Evolutionary conservation across 2,888 invertebrate genomes (phyloP).

Genomic region (Heliconius cydno): DNA sequence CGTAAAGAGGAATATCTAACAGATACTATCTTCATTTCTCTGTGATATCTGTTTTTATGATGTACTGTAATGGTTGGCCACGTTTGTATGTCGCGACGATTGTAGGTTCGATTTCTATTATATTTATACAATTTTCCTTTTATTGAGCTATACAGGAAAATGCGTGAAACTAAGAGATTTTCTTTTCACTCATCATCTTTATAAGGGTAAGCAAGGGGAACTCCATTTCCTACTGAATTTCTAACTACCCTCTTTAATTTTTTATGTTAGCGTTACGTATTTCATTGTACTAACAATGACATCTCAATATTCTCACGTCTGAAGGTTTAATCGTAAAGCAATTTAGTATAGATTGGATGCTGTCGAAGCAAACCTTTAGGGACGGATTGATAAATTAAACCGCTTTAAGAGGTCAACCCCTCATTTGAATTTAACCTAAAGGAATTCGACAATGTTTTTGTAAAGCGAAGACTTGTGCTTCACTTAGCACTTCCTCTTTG

Average conservation of each 20-base stretch:
- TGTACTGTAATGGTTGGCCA: no score
- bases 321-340: slow-evolving; percentile 27
- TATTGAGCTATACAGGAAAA: no score
- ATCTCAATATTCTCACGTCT: slow-evolving; percentile 7
- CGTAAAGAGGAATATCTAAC: slow-evolving; percentile 3
- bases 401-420: slow-evolving; percentile 24
- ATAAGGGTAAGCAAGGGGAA: no score
- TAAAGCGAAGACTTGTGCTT: slow-evolving; percentile 1
- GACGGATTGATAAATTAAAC: slow-evolving; percentile 26
- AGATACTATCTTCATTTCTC: not conserved
- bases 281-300: not conserved
- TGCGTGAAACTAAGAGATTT: no score
- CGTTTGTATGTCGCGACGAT: no score
- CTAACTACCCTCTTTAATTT: no score
- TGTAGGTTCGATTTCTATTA: no score
- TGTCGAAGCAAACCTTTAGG: slow-evolving; percentile 24
- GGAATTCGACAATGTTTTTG: not conserved
- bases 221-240: no score
- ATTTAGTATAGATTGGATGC: slow-evolving; percentile 27
- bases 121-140: no score
- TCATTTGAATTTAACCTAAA: slow-evolving; percentile 27
- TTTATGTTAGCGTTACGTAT: not conserved
- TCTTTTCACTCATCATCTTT: no score
- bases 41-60: no score
- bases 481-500: not conserved